phyloP scores from a whole-genome alignment of 2,113 vertebrate genomes.

The Alexandromys fortis region DNA sequence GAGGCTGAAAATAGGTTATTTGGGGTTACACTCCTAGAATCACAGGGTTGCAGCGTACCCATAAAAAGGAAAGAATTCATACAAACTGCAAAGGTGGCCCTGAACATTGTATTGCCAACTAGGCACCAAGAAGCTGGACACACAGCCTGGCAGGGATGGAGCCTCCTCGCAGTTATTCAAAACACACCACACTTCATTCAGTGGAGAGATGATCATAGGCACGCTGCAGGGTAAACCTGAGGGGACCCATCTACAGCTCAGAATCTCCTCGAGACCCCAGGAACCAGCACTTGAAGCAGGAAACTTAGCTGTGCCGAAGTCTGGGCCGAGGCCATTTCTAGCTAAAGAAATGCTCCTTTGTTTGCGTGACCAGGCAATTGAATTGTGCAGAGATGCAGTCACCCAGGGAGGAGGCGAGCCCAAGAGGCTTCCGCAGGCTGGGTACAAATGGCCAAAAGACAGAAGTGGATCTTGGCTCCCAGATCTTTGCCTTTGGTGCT shows the following conservation, averaged over 20 bases:
- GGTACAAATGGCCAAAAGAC: background rate
- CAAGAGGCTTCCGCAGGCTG: background rate
- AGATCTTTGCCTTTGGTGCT: background rate
- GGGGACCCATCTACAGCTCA: background rate
- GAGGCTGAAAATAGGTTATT: background rate
- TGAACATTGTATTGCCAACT: background rate
- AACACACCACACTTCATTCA: conserved; percentile 1
- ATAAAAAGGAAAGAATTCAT: background rate
- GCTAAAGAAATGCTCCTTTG: conserved; percentile 59
- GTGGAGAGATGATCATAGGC: rapidly evolving
- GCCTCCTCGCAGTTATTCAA: background rate
- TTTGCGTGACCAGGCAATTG: background rate
- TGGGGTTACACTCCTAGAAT: background rate
- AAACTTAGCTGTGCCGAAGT: background rate
- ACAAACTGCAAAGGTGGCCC: background rate
- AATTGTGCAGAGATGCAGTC: conserved; percentile 36
- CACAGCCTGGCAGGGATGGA: background rate
- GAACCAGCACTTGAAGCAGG: background rate
- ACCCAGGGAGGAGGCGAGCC: background rate
- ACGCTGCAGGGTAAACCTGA: background rate
- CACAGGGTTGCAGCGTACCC: too few relatives aligned
- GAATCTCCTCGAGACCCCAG: conserved; percentile 8
- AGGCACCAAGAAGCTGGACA: background rate
- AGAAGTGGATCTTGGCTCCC: background rate
- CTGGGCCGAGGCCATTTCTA: background rate